A percentile compares a stretch with the other conserved stretches of the same genome.
Evolutionary conservation across 1,140 invertebrate species (phyloP).

Genomic region (Riptortus pedestris): DNA sequence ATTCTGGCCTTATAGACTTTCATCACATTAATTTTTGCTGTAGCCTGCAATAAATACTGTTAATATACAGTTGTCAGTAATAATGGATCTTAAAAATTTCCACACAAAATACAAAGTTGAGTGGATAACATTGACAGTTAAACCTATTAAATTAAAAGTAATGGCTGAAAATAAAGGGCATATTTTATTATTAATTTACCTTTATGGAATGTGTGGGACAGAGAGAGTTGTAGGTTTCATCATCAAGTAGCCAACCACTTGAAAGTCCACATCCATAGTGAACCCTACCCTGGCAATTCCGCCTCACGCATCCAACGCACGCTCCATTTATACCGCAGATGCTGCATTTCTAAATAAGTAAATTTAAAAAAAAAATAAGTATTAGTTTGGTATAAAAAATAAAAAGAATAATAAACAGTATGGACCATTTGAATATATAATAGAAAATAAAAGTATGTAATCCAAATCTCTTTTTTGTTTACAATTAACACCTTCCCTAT

Average conservation of each 20-base stretch:
- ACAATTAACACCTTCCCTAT: too few relatives aligned
- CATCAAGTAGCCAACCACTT: conserved; percentile 31
- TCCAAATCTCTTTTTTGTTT: too few relatives aligned
- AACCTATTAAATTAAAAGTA: too few relatives aligned
- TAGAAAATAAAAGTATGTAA: neutral
- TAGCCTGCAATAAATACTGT: too few relatives aligned
- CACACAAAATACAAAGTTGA: too few relatives aligned
- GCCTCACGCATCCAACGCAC: conserved; percentile 31
- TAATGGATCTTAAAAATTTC: too few relatives aligned
- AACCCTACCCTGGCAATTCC: conserved; percentile 29
- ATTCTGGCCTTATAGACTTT: too few relatives aligned
- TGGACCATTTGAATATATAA: neutral
- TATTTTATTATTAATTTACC: neutral
- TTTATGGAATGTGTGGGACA: conserved; percentile 26
- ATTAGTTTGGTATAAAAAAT: neutral
- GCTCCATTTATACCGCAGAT: conserved; percentile 32
- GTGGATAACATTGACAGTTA: too few relatives aligned
- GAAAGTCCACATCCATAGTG: conserved; percentile 33
- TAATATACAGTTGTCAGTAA: too few relatives aligned
- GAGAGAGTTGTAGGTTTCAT: conserved; percentile 32
- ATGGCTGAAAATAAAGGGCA: too few relatives aligned
- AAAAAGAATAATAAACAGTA: neutral
- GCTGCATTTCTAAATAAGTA: conserved; percentile 30
- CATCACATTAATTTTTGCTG: too few relatives aligned
- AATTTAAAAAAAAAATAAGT: conserved; percentile 23